Evolutionary conservation across 2,113 vertebrate species (phyloP).

Genomic region (Etheostoma cragini): DNA sequence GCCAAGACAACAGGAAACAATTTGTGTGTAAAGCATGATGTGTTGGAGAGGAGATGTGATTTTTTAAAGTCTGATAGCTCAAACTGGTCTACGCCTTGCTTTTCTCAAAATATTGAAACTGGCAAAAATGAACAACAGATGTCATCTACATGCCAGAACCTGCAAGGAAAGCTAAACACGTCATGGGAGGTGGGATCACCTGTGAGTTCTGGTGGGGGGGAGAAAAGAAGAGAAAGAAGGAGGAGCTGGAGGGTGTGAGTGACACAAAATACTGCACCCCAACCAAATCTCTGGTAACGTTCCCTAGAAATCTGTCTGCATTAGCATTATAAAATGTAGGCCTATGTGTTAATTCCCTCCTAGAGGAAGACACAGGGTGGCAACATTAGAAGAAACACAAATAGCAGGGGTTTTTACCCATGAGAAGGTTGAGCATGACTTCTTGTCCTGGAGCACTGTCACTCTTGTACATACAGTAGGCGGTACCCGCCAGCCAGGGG

Average conservation of each 20-base stretch:
- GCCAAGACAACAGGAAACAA: neutral
- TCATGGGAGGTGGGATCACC: neutral
- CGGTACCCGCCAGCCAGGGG: slow-evolving; percentile 91
- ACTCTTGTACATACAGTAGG: slow-evolving; percentile 90
- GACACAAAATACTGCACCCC: neutral
- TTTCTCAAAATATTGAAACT: neutral
- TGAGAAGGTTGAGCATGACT: slow-evolving; percentile 94
- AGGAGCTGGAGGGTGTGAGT: neutral
- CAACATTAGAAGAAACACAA: neutral
- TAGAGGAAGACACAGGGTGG: neutral
- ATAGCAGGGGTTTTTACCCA: slow-evolving; percentile 83
- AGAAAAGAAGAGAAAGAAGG: neutral
- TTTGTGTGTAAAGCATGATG: neutral
- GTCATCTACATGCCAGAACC: slow-evolving; percentile 6
- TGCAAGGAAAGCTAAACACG: neutral
- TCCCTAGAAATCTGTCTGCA: neutral
- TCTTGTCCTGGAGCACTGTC: slow-evolving; percentile 92
- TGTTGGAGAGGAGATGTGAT: neutral
- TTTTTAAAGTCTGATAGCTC: neutral
- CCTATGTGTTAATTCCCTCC: neutral
- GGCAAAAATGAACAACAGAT: neutral
- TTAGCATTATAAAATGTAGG: neutral
- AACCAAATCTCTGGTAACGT: neutral
- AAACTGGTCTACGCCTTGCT: too few relatives aligned
- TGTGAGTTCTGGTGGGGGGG: neutral